Percentiles rank a stretch among this genome's conserved stretches.
Conservation (phyloP, 2,797 vertebrate genomes). For the Karalla daura region DNA sequence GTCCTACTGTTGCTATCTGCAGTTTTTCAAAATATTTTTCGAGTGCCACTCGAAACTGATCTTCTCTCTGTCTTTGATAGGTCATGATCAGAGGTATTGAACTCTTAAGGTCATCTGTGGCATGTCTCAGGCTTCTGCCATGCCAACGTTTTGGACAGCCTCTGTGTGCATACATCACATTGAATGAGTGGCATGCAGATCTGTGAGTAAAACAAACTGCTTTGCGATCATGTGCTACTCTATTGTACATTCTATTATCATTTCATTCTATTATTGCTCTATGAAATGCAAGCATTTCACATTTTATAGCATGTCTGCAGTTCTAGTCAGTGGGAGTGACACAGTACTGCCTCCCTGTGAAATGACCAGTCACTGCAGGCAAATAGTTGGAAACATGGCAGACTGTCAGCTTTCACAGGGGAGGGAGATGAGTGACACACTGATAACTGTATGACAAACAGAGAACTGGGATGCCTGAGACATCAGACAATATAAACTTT, state of each 20-base stretch:
- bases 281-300: conserved; percentile 31
- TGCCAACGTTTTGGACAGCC: no score
- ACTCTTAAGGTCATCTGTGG: conserved; percentile 32
- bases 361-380: conserved; percentile 66
- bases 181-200: conserved; percentile 57
- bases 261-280: conserved; percentile 47
- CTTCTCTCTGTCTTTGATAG: no score
- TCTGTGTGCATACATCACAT: conserved; percentile 15
- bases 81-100: no score
- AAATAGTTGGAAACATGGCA: conserved; percentile 10
- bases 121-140: conserved; percentile 18
- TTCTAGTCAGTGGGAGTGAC: conserved; percentile 56
- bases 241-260: conserved; percentile 49
- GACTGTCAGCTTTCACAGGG: not conserved
- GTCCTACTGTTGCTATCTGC: conserved; percentile 10
- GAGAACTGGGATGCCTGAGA: no score
- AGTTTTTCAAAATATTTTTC: conserved; percentile 18
- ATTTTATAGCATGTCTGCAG: conserved; percentile 18
- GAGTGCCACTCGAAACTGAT: no score
- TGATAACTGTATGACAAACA: not conserved
- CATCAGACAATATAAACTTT: not conserved
- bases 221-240: conserved; percentile 35
- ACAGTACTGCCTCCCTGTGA: conserved; percentile 84
- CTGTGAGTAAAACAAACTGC: conserved; percentile 35
- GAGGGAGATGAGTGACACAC: not conserved